These are phyloP conservation scores for Darwinula stevensoni DNA, from an alignment of 2,888 invertebrate species.

Conservation along the genomic window DNA sequence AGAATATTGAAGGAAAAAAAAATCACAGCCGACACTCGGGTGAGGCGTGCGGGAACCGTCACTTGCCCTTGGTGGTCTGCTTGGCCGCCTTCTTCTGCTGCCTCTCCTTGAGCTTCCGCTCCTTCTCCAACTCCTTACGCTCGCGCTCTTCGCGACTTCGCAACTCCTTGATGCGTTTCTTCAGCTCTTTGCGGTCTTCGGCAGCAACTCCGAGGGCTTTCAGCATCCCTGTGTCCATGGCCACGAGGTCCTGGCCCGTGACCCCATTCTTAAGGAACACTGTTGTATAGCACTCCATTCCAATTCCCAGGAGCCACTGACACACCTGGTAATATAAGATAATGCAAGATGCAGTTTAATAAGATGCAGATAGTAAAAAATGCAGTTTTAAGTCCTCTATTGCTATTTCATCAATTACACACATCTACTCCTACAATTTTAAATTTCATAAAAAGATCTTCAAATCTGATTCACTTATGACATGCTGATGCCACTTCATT, in stretches of 20 bases:
- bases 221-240: conserved; percentile 66
- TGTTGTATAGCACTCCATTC: conserved; percentile 56
- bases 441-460: no score
- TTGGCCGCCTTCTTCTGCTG: conserved; percentile 57
- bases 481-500: no score
- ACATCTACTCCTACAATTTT: no score
- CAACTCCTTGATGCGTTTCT: conserved; percentile 23
- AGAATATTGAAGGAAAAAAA: no score
- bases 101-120: conserved; percentile 49
- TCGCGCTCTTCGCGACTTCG: conserved; percentile 20
- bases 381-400: no score
- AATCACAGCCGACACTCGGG: no score
- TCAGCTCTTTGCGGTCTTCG: conserved; percentile 23
- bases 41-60: no score
- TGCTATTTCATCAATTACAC: no score
- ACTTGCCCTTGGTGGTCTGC: no score
- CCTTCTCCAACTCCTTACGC: conserved; percentile 43
- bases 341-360: no score
- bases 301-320: conserved; percentile 54
- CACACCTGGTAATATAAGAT: conserved; percentile 31
- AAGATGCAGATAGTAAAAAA: no score
- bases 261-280: conserved; percentile 66
- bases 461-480: no score
- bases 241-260: conserved; percentile 54
- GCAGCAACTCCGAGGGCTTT: conserved; percentile 50